phyloP scores from a whole-genome alignment of 2,888 invertebrate genomes.

The Limnephilus rhombicus region DNA sequence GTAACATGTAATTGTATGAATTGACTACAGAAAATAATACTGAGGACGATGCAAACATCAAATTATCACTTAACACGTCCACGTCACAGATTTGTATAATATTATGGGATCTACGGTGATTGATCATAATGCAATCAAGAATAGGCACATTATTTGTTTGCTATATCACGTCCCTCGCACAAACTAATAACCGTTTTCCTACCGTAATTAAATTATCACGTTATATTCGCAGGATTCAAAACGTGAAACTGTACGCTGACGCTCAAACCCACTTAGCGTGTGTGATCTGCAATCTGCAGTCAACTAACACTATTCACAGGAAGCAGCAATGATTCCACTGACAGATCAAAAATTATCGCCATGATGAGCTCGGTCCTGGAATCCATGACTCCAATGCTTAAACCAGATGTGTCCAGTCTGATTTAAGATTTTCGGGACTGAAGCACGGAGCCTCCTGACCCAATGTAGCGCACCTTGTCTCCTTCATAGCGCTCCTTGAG shows the following conservation, averaged over 20 bases:
- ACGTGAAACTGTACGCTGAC: neutral
- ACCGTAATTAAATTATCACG: neutral
- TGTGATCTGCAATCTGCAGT: neutral
- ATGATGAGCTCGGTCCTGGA: neutral
- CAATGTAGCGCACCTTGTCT: slow-evolving; percentile 52
- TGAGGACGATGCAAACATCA: neutral
- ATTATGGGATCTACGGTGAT: neutral
- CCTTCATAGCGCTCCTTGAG: slow-evolving; percentile 47
- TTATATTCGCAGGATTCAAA: neutral
- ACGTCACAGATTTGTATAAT: neutral
- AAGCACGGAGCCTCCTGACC: slow-evolving; percentile 47
- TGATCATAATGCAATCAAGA: neutral
- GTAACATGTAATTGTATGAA: neutral
- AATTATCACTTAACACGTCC: neutral
- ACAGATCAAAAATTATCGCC: neutral
- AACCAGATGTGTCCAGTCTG: neutral
- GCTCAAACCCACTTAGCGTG: neutral
- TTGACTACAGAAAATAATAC: neutral
- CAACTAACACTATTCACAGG: neutral
- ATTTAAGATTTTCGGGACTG: neutral
- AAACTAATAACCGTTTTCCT: neutral
- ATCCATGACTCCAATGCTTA: neutral
- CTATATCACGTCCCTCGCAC: neutral
- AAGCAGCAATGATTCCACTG: neutral
- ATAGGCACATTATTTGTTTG: neutral